These are phyloP conservation scores for Agriotes lineatus DNA, from an alignment of 2,888 invertebrate genomes.

Conservation along the genomic window DNA sequence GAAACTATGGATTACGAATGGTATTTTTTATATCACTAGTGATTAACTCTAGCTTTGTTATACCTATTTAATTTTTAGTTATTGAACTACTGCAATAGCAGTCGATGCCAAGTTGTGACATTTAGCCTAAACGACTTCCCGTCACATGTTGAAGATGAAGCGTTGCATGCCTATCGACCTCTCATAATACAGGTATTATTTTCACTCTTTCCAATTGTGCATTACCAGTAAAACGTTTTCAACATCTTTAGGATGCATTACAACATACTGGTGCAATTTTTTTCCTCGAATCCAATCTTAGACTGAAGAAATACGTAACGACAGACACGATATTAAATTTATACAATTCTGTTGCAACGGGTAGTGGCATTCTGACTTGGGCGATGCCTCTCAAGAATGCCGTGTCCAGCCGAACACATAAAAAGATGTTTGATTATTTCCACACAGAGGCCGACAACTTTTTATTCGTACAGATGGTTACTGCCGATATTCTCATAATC, in stretches of 20 bases:
- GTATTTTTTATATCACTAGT: constrained; percentile 63
- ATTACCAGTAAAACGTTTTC: not conserved
- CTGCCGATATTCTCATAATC: constrained; percentile 79
- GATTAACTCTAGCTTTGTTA: not conserved
- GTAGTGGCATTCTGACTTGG: constrained; percentile 84
- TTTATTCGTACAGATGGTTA: constrained; percentile 90
- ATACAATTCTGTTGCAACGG: constrained; percentile 63
- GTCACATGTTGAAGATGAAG: constrained; percentile 84
- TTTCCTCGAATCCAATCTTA: constrained; percentile 79
- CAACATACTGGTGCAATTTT: constrained; percentile 82
- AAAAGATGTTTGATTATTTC: constrained; percentile 95
- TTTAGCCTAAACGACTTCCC: constrained; percentile 88
- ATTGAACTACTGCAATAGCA: constrained; percentile 81
- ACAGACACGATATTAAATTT: constrained; percentile 57
- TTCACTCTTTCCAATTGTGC: not conserved
- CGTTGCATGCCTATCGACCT: constrained; percentile 88
- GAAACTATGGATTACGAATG: constrained; percentile 76
- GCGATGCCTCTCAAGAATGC: constrained; percentile 79
- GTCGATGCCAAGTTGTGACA: constrained; percentile 83
- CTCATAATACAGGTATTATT: constrained; percentile 86
- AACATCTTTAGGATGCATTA: constrained; percentile 82
- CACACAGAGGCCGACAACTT: constrained; percentile 87
- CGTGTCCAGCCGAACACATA: constrained; percentile 93
- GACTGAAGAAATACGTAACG: constrained; percentile 68
- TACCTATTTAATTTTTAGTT: constrained; percentile 55